phyloP scores from a whole-genome alignment of 2,113 vertebrate species.

The Ameiurus melas region DNA sequence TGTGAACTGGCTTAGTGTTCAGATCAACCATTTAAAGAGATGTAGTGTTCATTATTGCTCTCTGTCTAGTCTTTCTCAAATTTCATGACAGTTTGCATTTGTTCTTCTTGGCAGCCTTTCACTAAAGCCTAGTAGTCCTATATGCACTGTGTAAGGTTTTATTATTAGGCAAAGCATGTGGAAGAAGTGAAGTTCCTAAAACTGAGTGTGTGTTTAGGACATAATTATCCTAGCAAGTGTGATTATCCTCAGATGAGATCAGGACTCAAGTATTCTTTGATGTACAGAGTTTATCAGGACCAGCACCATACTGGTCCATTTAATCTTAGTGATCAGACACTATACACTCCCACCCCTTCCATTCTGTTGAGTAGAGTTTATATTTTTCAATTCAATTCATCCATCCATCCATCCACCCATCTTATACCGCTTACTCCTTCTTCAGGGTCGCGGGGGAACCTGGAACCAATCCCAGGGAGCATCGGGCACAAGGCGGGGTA shows the following conservation, averaged over 20 bases:
- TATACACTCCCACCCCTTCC: background rate
- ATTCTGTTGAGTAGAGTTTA: background rate
- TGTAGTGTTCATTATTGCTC: background rate
- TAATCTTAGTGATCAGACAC: constrained; percentile 27
- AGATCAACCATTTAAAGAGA: background rate
- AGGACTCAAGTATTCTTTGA: background rate
- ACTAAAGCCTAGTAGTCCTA: background rate
- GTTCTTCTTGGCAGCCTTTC: constrained; percentile 37
- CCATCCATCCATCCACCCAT: too few species aligned
- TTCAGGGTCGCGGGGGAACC: too few species aligned
- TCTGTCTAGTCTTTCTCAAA: background rate
- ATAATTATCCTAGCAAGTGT: constrained; percentile 14
- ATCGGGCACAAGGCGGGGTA: too few species aligned
- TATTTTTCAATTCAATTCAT: too few species aligned
- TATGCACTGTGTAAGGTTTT: constrained; percentile 15
- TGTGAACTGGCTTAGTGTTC: background rate
- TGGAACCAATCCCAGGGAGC: too few species aligned
- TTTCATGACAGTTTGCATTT: constrained; percentile 5
- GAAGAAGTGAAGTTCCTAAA: constrained; percentile 11
- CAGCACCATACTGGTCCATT: background rate
- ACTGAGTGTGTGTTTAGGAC: background rate
- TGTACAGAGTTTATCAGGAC: background rate
- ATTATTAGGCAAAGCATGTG: constrained; percentile 26
- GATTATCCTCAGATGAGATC: background rate
- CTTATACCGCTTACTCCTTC: too few species aligned